Conservation (phyloP, 2,888 invertebrate species). For the Sympetrum striolatum region DNA sequence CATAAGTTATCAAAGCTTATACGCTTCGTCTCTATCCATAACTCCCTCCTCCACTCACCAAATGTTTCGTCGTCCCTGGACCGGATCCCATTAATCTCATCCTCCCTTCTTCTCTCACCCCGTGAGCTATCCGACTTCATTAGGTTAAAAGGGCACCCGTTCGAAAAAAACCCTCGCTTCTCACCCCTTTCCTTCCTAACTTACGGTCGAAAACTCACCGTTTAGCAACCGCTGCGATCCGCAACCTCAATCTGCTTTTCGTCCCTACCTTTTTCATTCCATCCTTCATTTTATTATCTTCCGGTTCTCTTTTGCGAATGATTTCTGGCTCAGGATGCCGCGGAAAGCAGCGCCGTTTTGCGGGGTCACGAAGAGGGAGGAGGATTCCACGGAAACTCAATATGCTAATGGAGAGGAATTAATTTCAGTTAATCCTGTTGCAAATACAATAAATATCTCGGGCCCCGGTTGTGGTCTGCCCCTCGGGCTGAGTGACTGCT, state of each 20-base stretch:
- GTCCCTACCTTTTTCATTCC: neutral
- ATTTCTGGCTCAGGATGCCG: neutral
- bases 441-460: neutral
- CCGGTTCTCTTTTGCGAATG: neutral
- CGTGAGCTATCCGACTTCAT: constrained; percentile 7
- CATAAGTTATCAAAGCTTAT: neutral
- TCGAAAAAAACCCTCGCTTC: neutral
- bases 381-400: neutral
- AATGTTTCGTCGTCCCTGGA: neutral
- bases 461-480: neutral
- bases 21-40: neutral
- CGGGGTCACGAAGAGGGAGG: neutral
- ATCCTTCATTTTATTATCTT: neutral
- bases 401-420: neutral
- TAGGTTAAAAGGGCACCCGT: constrained; percentile 28
- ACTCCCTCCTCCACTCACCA: neutral
- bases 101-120: neutral
- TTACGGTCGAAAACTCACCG: neutral
- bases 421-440: neutral
- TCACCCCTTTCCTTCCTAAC: neutral
- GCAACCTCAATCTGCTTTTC: neutral
- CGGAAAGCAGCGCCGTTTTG: neutral
- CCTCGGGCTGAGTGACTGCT: neutral
- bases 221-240: neutral
- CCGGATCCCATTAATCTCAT: neutral